These are phyloP conservation scores for Cordylochernes scorpioides DNA, from an alignment of 2,888 invertebrate genomes.

Conservation along the genomic window DNA sequence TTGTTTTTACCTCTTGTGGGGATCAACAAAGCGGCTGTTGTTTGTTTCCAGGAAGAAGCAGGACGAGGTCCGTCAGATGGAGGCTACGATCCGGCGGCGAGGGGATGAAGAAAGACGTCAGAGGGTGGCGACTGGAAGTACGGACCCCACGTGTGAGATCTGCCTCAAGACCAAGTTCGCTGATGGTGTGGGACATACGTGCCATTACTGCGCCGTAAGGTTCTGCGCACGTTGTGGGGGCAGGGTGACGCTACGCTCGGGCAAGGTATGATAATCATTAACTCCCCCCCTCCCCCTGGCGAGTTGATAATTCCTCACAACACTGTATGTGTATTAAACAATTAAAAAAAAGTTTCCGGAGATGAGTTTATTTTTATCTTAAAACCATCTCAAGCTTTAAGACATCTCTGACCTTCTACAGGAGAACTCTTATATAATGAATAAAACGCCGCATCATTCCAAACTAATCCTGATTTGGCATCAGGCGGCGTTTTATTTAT, in stretches of 20 bases:
- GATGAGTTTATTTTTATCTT: no score
- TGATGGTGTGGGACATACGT: constrained; percentile 90
- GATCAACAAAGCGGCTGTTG: no score
- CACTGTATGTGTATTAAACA: background rate
- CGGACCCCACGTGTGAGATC: constrained; percentile 93
- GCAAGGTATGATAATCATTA: constrained; percentile 53
- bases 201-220: constrained; percentile 85
- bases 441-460: background rate
- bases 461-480: background rate
- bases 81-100: constrained; percentile 64
- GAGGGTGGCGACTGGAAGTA: constrained; percentile 31
- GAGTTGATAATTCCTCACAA: background rate
- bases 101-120: constrained; percentile 68
- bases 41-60: constrained; percentile 58
- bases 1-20: no score
- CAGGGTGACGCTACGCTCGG: constrained; percentile 73
- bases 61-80: constrained; percentile 65
- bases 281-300: no score
- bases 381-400: no score
- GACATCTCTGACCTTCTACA: no score
- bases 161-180: constrained; percentile 99
- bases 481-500: no score
- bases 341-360: no score
- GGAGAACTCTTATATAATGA: no score
- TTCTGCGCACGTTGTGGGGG: constrained; percentile 96